Percentiles rank a stretch among this genome's conserved stretches.
Evolutionary conservation across 2,797 vertebrate species (phyloP).

Genomic region (Loriculus beryllinus): DNA sequence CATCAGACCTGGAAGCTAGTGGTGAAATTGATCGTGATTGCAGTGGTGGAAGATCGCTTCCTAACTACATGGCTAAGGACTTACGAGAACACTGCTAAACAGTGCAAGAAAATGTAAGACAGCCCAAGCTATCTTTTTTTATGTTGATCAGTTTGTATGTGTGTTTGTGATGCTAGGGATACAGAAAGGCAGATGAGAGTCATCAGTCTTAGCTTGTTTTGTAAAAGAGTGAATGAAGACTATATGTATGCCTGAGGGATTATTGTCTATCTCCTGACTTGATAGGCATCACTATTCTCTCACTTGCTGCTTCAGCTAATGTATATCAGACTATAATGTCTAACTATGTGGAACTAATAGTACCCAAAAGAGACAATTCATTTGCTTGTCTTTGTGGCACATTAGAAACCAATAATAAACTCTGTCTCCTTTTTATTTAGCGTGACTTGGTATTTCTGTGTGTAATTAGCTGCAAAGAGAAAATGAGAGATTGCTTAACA

Average conservation of each 20-base stretch:
- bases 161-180: not conserved
- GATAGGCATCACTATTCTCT: not conserved
- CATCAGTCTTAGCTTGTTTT: not conserved
- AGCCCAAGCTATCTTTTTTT: rapidly evolving
- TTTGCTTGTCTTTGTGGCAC: constrained; percentile 10
- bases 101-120: not conserved
- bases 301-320: not conserved
- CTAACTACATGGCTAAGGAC: not conserved
- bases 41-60: not conserved
- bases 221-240: not conserved
- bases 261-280: not conserved
- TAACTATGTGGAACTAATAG: constrained; percentile 60
- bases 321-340: constrained; percentile 16
- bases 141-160: not conserved
- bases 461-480: not conserved
- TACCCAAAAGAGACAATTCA: constrained; percentile 41
- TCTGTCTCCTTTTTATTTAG: constrained; percentile 9
- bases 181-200: not conserved
- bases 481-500: not conserved
- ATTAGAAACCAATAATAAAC: constrained; percentile 13
- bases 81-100: not conserved
- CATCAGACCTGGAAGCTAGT: not conserved
- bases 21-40: not conserved
- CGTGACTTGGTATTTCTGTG: not conserved
- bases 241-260: not conserved